Percentiles rank a stretch among this genome's conserved stretches.
These are phyloP conservation scores for Zaprionus gabonicus DNA, from an alignment of 1,140 invertebrate species.

Conservation along the genomic window DNA sequence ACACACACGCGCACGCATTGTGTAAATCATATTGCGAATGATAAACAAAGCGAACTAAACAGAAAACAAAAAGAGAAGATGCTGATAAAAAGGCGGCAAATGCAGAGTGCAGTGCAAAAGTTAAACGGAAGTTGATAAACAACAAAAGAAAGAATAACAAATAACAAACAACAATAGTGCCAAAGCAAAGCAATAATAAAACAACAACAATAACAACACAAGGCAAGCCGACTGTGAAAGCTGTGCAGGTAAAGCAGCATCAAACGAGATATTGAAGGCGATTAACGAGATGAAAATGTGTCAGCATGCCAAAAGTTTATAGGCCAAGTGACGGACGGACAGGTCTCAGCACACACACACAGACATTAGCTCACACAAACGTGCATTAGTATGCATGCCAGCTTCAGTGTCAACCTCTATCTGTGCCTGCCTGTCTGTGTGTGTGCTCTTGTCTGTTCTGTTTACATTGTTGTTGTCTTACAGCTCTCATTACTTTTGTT, in stretches of 20 bases:
- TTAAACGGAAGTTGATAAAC: conserved; percentile 64
- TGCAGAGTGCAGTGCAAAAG: conserved; percentile 51
- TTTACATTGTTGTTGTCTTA: conserved; percentile 49
- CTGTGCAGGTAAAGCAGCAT: conserved; percentile 55
- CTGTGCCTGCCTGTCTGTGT: background rate
- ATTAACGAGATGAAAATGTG: conserved; percentile 46
- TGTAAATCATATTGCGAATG: conserved; percentile 33
- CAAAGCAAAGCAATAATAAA: background rate
- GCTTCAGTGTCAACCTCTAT: conserved; percentile 33
- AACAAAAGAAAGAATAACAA: background rate
- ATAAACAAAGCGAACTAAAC: conserved; percentile 40
- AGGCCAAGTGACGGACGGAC: conserved; percentile 19
- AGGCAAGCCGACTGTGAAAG: conserved; percentile 46
- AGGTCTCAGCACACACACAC: conserved; percentile 13
- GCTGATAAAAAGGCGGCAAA: conserved; percentile 59
- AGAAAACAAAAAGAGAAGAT: conserved; percentile 24
- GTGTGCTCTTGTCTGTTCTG: conserved; percentile 29
- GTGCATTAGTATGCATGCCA: background rate
- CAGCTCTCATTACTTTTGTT: conserved; percentile 53
- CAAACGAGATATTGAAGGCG: conserved; percentile 21
- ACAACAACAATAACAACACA: conserved; percentile 20
- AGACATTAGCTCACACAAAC: conserved; percentile 20
- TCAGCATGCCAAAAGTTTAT: conserved; percentile 71
- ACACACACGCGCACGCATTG: conserved; percentile 15
- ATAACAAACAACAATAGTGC: no score